Evolutionary conservation across 2,113 vertebrate species (phyloP), one percentile per base, ranked within the genome.

Genomic region (Alethe castanea): DNA sequence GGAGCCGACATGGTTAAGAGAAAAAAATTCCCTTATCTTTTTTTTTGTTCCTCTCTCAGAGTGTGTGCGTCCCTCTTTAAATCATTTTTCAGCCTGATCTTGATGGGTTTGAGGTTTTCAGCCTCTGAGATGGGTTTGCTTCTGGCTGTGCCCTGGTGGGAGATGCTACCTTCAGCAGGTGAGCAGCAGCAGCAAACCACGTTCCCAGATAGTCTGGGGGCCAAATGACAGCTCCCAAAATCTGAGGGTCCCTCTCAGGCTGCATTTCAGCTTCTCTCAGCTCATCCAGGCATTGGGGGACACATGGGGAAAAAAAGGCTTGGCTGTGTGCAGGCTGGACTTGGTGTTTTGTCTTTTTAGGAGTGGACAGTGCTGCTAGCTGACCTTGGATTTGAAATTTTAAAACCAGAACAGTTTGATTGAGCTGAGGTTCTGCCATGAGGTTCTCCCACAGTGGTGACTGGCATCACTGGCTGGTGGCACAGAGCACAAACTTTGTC

Each of bases 1-100:
- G 93, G 91, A 96, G 83, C 80, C 86, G 81, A 54, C 70, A 23
- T 19, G 47, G 90, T 95, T 93, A 90, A 92, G 31, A 57, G 42
- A 79, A 74, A 81, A 73, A 22, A 78, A 33, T 92, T 77, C 38
- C n/a, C 85, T 86, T 96, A 86, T 89, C 64, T 84, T 28, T 47
- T 71, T 71, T 12, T 14, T 35, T 8, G 5, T 25, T 12, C 17
- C 5, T 26, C 19, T 65, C 36, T 28, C 25, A 11, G 20, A 11
- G 20, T 8, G 4, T 33, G 9, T 82, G 48, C 0, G 0, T 70
- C 56, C 38, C 19, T 84, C 64, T 71, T 70, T 50, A 74, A 73
- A 52, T 23, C 19, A 35, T 40, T 78, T 90, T 84, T 64, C 57
- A 85, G 65, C 40, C 53, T 38, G 33, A 23, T 66, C 64, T 85